Evolutionary conservation across 1,140 invertebrate species (phyloP), one percentile per base, ranked within the genome.

Genomic region (Drosophila repleta): DNA sequence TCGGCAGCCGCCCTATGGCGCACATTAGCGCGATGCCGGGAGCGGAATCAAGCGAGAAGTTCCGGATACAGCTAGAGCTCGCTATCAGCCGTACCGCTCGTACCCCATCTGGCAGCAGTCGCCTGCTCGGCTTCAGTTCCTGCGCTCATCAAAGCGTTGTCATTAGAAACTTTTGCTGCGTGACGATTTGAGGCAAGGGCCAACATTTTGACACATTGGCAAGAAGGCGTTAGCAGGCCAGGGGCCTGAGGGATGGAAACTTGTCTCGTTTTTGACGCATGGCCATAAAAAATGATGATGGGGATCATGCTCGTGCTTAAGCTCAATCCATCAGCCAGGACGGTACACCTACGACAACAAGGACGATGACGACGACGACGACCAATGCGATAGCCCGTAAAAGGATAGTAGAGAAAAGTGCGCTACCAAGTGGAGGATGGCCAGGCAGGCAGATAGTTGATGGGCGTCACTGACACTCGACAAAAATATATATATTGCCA

Each of bases 261-360:
- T 62, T 57, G 57, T 72, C 76, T 80, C 64, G 76, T 82, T 85
- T 87, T 87, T 87, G 82, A 85, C 82, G 78, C 77, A 75, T 82
- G 82, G 64, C 82, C 74, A 82, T 85, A 85, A 85, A 87, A 87
- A 85, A 85, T 85, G 82, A 85, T 85, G 69, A 87, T 87, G 82
- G 78, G 82, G 83, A 85, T 85, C 82, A 85, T 78, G 82, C 82
- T 87, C 82, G 82, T 85, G 82, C 82, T 78, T 71, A 78, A 82
- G 82, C 82, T 85, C 82, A 87, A 85, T 85, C 87, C 82, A 85
- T 85, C 82, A 85, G 82, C 48, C 76, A 66, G 64, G 73, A 84
- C 61, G 68, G 48, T 56, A 68, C 74, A 87, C 82, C 81, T 87
- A 85, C 74, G 69, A 67, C 41, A 49, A 37, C 43, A 32, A 46